Base-by-base conservation (phyloP, 1,140 invertebrate species). In the Danaus plexippus region DNA sequence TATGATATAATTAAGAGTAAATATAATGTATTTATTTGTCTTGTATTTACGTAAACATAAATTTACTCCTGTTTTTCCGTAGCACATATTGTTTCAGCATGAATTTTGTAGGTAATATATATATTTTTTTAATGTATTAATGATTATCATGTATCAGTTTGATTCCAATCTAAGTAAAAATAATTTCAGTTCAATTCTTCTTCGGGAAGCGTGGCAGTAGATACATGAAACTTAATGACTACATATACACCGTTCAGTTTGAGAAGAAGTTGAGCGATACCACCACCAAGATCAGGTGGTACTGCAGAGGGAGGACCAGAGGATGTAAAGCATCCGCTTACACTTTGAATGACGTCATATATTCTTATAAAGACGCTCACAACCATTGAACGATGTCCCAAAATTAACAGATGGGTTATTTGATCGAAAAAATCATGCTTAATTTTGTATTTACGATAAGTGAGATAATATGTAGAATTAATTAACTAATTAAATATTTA, bases 251-350 rank as follows among this genome's bases (percentile, higher is more conserved):
- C 0, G 12, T 63, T 9, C 61, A 63, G 4, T 47, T 52, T 13
- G 52, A 47, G 15, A 63, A 47, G 44, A 0, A 12, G 3, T 47
- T 58, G 0, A n/a, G 41, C 9, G 22, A 44, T 13, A 40, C 32
- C 12, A 32, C 11, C 7, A 18, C 47, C 1, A 63, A 63, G 41
- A 58, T 47, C 9, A 45, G 56, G 5, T 63, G 61, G 61, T 52
- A 55, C 9, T 63, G 61, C 18, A 22, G 61, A 1, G 48, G 52
- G 6, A 52, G 56, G 0, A 63, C 61, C 0, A 51, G 15, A 44
- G 56, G 56, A 1, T 63, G 61, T 13, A 57, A 63, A 15, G 56
- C 56, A n/a, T 47, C 56, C 5, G 61, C 45, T 4, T 63, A 57
- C 18, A 54, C 54, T 4, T n/a, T 62, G 13, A 57, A 62, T n/a